Evolutionary conservation across 2,797 vertebrate species (phyloP).

Genomic region (Luscinia megarhynchos): DNA sequence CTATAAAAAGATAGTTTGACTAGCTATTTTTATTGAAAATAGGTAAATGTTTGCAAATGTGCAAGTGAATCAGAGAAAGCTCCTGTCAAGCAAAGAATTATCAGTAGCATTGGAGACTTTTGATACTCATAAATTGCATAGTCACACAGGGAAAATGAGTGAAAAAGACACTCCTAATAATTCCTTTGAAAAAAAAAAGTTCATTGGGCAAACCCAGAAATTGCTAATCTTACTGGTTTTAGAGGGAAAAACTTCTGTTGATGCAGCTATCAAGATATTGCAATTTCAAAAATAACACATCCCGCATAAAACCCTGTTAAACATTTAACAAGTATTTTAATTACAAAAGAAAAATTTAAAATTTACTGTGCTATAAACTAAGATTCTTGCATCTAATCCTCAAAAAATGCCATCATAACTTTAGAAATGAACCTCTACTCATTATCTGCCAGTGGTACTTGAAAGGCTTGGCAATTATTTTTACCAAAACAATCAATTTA

Average conservation of each 20-base stretch:
- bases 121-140: not conserved
- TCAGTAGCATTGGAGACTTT: not conserved
- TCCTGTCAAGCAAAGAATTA: not conserved
- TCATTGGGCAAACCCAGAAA: not conserved
- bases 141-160: not conserved
- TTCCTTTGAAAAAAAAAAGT: not conserved
- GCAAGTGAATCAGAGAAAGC: not conserved
- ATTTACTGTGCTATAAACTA: not conserved
- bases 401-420: not conserved
- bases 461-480: slow-evolving; percentile 49
- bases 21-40: not conserved
- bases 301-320: not conserved
- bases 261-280: not conserved
- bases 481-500: slow-evolving; percentile 35
- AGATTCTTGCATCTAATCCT: not conserved
- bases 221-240: not conserved
- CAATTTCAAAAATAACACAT: rapidly evolving
- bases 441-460: not conserved
- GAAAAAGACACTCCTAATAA: not conserved
- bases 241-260: not conserved
- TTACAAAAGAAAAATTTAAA: not conserved
- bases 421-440: not conserved
- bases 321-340: not conserved
- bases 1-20: not conserved
- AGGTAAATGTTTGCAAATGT: not conserved